Evolutionary conservation across 2,888 invertebrate genomes (phyloP).

Genomic region (Lingula anatina): DNA sequence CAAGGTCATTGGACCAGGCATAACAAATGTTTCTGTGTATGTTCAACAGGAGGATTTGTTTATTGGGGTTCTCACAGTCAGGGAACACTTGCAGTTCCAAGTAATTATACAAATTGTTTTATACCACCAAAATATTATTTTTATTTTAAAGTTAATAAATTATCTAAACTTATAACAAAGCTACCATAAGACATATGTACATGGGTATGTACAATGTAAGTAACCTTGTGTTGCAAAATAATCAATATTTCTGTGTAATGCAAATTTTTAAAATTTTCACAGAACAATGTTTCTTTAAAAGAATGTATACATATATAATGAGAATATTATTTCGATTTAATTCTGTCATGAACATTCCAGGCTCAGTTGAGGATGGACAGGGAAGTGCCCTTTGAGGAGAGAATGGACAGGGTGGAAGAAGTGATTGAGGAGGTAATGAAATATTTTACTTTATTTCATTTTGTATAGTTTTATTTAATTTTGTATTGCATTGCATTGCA

Average conservation of each 20-base stretch:
- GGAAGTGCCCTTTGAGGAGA: slow-evolving; percentile 17
- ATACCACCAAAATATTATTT: too few relatives aligned
- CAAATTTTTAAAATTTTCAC: too few relatives aligned
- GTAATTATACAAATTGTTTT: too few relatives aligned
- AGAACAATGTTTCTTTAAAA: background rate
- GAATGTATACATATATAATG: background rate
- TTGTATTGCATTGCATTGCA: too few relatives aligned
- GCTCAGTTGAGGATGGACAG: slow-evolving; percentile 41
- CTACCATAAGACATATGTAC: too few relatives aligned
- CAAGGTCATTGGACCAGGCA: slow-evolving; percentile 47
- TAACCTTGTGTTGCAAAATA: too few relatives aligned
- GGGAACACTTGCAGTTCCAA: slow-evolving; percentile 85
- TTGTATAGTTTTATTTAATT: too few relatives aligned
- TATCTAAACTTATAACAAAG: too few relatives aligned
- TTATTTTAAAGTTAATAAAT: too few relatives aligned
- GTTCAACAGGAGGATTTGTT: slow-evolving; percentile 93
- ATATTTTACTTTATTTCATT: too few relatives aligned
- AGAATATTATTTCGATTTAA: slow-evolving; percentile 4
- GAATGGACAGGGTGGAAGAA: slow-evolving; percentile 37
- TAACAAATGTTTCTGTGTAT: slow-evolving; percentile 66
- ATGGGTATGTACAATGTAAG: too few relatives aligned
- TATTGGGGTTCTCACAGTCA: slow-evolving; percentile 81
- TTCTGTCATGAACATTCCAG: slow-evolving; percentile 53
- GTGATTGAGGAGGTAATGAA: slow-evolving; percentile 47
- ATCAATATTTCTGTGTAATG: too few relatives aligned